Percentiles rank a stretch among this genome's conserved stretches.
Evolutionary conservation across 1,140 invertebrate species (phyloP).

Genomic region (Plectrocnemia conspersa): DNA sequence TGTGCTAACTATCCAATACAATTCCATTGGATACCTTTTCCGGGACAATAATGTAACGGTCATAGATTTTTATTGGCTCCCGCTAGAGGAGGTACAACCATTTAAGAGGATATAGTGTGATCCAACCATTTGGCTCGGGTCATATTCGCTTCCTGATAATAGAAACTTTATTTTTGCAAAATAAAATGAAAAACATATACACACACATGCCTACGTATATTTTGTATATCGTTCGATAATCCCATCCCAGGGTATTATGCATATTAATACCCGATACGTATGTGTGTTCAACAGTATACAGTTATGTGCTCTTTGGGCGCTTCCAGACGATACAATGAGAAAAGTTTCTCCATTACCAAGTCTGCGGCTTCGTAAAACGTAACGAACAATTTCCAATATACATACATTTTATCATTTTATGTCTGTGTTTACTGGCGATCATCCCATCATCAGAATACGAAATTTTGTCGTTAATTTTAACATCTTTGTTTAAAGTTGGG

Average conservation of each 20-base stretch:
- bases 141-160: too few relatives aligned
- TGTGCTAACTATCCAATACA: slow-evolving; percentile 23
- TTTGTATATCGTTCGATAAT: not conserved
- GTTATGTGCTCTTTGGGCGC: slow-evolving; percentile 10
- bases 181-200: too few relatives aligned
- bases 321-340: slow-evolving; percentile 25
- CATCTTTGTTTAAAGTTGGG: too few relatives aligned
- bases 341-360: slow-evolving; percentile 27
- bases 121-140: slow-evolving; percentile 12
- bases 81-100: slow-evolving; percentile 18
- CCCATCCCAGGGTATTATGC: slow-evolving; percentile 1
- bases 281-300: slow-evolving; percentile 1
- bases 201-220: too few relatives aligned
- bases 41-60: slow-evolving; percentile 31
- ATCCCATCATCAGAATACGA: too few relatives aligned
- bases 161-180: too few relatives aligned
- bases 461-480: too few relatives aligned
- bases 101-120: slow-evolving; percentile 22
- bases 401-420: slow-evolving; percentile 13
- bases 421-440: too few relatives aligned
- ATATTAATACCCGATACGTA: not conserved
- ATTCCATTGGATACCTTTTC: slow-evolving; percentile 23
- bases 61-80: slow-evolving; percentile 34
- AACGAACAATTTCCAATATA: slow-evolving; percentile 14
- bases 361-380: slow-evolving; percentile 17